phyloP scores from a whole-genome alignment of 2,113 vertebrate genomes.

The Machaerirhynchus nigripectus region DNA sequence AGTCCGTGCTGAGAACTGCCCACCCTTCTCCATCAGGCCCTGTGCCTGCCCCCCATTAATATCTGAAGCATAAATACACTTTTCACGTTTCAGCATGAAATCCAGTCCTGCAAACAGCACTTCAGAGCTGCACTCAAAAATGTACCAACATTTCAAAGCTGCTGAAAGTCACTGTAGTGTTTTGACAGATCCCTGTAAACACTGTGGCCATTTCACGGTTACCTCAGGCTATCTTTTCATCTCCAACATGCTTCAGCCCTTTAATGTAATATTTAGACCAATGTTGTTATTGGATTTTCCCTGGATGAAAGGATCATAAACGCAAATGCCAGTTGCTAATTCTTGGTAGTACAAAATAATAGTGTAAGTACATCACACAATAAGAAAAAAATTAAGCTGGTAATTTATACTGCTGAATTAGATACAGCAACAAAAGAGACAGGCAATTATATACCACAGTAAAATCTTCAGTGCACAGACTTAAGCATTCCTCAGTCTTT shows the following conservation, averaged over 20 bases:
- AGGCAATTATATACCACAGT: conserved; percentile 41
- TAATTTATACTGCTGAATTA: conserved; percentile 59
- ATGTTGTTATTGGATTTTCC: conserved; percentile 50
- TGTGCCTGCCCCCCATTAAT: background rate
- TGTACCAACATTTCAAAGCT: background rate
- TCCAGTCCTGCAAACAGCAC: background rate
- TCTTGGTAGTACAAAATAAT: conserved; percentile 46
- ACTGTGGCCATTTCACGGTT: background rate
- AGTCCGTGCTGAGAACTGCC: too few species aligned
- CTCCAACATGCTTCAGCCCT: background rate
- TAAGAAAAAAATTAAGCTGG: conserved; percentile 54
- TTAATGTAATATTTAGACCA: conserved; percentile 37
- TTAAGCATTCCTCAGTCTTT: conserved; percentile 51
- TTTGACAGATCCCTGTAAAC: conserved; percentile 10
- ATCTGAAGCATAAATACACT: background rate
- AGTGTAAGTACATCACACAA: conserved; percentile 46
- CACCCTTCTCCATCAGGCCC: too few species aligned
- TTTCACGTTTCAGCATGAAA: background rate
- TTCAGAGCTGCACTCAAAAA: background rate
- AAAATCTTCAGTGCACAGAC: conserved; percentile 23
- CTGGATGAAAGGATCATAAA: conserved; percentile 44
- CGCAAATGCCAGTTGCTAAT: conserved; percentile 47
- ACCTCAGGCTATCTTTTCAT: conserved; percentile 33
- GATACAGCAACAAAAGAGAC: conserved; percentile 39
- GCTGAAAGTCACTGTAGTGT: background rate